Conservation (phyloP, 2,797 vertebrate species). For the Tokudaia tokunoshimensis region DNA sequence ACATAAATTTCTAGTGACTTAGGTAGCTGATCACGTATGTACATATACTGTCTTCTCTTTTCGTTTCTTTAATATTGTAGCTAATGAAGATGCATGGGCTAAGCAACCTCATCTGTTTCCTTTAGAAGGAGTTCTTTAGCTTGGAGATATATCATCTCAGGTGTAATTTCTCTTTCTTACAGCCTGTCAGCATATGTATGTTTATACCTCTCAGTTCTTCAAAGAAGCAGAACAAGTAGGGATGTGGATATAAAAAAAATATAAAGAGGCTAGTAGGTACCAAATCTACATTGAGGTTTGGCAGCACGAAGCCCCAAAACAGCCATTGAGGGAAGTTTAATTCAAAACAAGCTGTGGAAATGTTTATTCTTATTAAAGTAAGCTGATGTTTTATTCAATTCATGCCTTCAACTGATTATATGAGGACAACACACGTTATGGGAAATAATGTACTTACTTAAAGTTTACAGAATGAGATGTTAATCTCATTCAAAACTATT, state of each 20-base stretch:
- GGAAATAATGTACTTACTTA: constrained; percentile 6
- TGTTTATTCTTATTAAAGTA: neutral
- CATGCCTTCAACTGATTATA: constrained; percentile 5
- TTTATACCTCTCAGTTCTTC: neutral
- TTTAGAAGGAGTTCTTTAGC: neutral
- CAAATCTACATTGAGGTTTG: neutral
- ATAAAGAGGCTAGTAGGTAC: neutral
- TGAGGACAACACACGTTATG: neutral
- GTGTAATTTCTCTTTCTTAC: constrained; percentile 44
- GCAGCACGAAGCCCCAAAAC: neutral
- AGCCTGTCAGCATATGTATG: neutral
- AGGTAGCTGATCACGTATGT: neutral
- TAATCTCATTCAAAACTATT: constrained; percentile 23
- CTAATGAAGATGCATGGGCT: neutral
- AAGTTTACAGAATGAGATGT: constrained; percentile 33
- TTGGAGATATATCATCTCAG: constrained; percentile 31
- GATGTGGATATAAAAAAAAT: constrained; percentile 11
- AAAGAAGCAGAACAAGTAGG: neutral
- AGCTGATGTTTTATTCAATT: neutral
- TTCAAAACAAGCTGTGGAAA: neutral
- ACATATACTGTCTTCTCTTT: neutral
- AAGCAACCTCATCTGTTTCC: neutral
- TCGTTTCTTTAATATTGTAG: neutral
- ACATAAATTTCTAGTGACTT: constrained; percentile 24
- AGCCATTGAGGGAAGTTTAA: neutral